phyloP scores from a whole-genome alignment of 2,113 vertebrate species.

The Myotis yumanensis region DNA sequence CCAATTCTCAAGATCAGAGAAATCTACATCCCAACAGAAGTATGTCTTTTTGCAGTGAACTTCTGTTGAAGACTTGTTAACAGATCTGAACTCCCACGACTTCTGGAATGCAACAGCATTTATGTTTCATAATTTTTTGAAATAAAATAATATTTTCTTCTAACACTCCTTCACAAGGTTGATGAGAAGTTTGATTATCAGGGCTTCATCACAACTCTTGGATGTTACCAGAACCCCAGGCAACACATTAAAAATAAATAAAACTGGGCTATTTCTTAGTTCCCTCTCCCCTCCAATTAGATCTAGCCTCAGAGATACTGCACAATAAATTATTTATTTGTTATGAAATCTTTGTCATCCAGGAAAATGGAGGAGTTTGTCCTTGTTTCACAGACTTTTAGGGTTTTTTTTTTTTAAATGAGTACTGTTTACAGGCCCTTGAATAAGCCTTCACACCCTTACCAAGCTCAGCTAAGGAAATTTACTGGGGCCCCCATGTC shows the following conservation, averaged over 20 bases:
- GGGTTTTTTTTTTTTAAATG: background rate
- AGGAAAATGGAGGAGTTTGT: background rate
- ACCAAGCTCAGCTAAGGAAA: background rate
- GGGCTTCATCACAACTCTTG: background rate
- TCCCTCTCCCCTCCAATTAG: background rate
- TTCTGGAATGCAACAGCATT: background rate
- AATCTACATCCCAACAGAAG: background rate
- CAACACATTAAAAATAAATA: constrained; percentile 18
- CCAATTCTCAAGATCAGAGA: background rate
- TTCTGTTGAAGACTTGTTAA: background rate
- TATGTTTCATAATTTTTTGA: constrained; percentile 22
- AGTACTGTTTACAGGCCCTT: background rate
- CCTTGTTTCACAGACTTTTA: background rate
- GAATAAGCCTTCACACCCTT: background rate
- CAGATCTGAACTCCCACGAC: background rate
- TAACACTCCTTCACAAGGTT: background rate
- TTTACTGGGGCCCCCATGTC: background rate
- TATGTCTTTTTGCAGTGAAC: background rate
- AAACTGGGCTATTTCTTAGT: background rate
- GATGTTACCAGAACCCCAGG: background rate
- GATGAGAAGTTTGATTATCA: background rate
- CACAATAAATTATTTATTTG: background rate
- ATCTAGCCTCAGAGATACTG: background rate
- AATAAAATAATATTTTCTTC: constrained; percentile 10
- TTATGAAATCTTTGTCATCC: background rate